Percentiles rank a stretch among this genome's conserved stretches.
Conservation (phyloP, 2,113 vertebrate species). For the Oreochromis tanganicae region DNA sequence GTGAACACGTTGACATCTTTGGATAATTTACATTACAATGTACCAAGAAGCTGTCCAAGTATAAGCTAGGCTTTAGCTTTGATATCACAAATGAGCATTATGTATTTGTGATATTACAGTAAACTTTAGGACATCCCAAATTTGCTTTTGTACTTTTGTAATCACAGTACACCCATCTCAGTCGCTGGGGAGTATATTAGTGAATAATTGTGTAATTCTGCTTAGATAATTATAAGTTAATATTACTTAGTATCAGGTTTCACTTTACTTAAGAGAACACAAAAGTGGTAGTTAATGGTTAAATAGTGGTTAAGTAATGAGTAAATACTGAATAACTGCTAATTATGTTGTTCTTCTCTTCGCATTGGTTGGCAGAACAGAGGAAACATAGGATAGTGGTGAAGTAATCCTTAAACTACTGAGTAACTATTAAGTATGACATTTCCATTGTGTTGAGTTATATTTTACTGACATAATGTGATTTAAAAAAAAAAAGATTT, state of each 20-base stretch:
- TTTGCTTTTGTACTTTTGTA: background rate
- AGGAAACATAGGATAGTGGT: background rate
- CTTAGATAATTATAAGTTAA: background rate
- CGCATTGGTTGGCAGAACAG: background rate
- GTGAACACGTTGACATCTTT: background rate
- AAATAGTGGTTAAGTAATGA: background rate
- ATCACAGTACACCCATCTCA: background rate
- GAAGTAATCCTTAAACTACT: background rate
- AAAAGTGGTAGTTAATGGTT: background rate
- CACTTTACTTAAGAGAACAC: background rate
- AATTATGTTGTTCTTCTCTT: background rate
- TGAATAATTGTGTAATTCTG: background rate
- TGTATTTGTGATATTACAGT: background rate
- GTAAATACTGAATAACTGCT: background rate
- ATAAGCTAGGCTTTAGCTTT: background rate
- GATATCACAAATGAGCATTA: background rate
- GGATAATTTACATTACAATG: rapidly evolving
- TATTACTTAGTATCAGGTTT: background rate
- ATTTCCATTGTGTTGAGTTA: rapidly evolving
- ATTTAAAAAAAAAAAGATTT: background rate
- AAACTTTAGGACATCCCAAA: background rate
- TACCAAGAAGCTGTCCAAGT: background rate
- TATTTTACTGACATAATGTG: background rate
- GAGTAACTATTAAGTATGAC: background rate
- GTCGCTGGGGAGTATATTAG: background rate